These are phyloP conservation scores for Hydropsyche betteni DNA, from an alignment of 2,888 invertebrate species.

Conservation along the genomic window DNA sequence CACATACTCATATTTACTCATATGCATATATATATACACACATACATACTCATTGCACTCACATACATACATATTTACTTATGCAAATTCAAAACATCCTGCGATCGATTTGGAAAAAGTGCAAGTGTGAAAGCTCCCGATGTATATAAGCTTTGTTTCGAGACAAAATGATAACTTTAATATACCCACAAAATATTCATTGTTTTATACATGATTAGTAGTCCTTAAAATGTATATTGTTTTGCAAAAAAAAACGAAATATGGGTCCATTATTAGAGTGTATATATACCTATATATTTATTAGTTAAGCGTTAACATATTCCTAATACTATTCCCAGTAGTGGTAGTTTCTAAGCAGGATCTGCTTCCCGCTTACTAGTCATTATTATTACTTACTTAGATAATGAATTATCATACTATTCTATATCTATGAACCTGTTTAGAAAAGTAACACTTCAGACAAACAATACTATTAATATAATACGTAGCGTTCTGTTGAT, in stretches of 20 bases:
- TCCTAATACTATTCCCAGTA: constrained; percentile 6
- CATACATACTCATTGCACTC: too few species aligned
- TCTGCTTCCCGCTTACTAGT: constrained; percentile 29
- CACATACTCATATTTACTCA: too few species aligned
- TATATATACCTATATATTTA: constrained; percentile 29
- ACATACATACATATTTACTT: too few species aligned
- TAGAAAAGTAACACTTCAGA: constrained; percentile 25
- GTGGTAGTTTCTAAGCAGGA: constrained; percentile 12
- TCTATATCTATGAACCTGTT: too few species aligned
- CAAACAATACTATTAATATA: constrained; percentile 30
- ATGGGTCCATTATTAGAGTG: constrained; percentile 46
- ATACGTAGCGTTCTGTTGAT: neutral
- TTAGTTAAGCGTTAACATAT: constrained; percentile 15
- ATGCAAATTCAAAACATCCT: too few species aligned
- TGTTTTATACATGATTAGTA: constrained; percentile 28
- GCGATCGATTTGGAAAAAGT: too few species aligned
- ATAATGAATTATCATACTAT: neutral
- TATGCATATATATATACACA: too few species aligned
- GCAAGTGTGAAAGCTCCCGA: neutral
- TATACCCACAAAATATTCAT: constrained; percentile 20
- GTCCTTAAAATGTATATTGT: constrained; percentile 27
- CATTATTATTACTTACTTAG: constrained; percentile 6
- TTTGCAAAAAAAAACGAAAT: constrained; percentile 41
- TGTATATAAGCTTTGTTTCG: too few species aligned
- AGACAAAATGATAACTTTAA: too few species aligned